Conservation (phyloP, 2,113 vertebrate genomes). For the Myiopsitta monachus region DNA sequence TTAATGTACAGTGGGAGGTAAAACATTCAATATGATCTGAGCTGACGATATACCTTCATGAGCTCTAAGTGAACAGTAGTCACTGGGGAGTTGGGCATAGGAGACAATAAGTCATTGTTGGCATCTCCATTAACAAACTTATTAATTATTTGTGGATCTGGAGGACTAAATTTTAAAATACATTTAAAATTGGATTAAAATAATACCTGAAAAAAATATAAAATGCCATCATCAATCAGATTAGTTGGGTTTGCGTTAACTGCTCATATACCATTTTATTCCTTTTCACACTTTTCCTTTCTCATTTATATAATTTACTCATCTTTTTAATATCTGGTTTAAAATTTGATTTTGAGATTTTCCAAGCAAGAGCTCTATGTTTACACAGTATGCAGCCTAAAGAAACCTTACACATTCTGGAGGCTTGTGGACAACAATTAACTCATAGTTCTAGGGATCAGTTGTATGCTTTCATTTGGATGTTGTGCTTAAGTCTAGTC, state of each 20-base stretch:
- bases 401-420: not conserved
- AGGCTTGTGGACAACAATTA: not conserved
- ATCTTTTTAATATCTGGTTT: conserved; percentile 4
- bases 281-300: not conserved
- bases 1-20: conserved; percentile 51
- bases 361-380: not conserved
- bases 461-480: not conserved
- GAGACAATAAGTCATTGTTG: not conserved
- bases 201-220: not conserved
- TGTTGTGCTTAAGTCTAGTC: not conserved
- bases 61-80: conserved; percentile 34
- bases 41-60: conserved; percentile 39
- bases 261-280: not conserved
- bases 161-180: not conserved
- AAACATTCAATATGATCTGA: conserved; percentile 43
- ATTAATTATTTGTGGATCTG: conserved; percentile 6
- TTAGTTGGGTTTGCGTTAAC: not conserved
- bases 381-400: not conserved
- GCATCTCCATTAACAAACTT: not conserved
- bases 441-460: not conserved
- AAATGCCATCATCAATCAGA: not conserved
- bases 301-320: conserved; percentile 9
- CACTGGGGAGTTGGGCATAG: not conserved
- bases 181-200: not conserved
- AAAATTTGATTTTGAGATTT: conserved; percentile 11